Conservation (phyloP, 2,888 invertebrate genomes). For the Brenthis daphne region DNA sequence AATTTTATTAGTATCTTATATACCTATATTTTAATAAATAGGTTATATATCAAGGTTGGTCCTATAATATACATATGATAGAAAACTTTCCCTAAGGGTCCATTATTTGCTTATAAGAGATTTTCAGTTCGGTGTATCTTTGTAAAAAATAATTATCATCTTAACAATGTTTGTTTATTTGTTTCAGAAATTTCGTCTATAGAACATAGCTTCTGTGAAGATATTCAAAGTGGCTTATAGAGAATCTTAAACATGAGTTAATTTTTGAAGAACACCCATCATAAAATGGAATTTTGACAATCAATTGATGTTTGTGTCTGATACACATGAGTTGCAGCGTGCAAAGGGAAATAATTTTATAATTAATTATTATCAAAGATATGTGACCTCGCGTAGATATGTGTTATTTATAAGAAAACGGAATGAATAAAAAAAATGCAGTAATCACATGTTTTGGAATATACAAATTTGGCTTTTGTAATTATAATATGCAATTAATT, state of each 20-base stretch:
- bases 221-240: not conserved
- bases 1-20: too few species aligned
- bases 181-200: conserved; percentile 10
- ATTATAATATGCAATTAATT: not conserved
- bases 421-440: conserved; percentile 13
- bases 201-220: not conserved
- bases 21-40: too few species aligned
- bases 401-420: conserved; percentile 33
- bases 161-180: not conserved
- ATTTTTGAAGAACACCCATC: conserved; percentile 3
- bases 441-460: conserved; percentile 4
- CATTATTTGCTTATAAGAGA: too few species aligned
- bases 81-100: too few species aligned
- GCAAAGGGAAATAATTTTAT: conserved; percentile 45
- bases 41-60: too few species aligned
- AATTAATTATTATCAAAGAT: conserved; percentile 43
- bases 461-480: conserved; percentile 3
- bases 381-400: conserved; percentile 55
- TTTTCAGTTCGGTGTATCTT: too few species aligned
- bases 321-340: not conserved
- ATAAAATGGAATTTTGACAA: not conserved
- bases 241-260: conserved; percentile 1
- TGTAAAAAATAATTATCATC: too few species aligned
- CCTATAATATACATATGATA: too few species aligned
- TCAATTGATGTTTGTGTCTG: not conserved